phyloP scores from a whole-genome alignment of 1,140 invertebrate species.

The Tigriopus japonicus region DNA sequence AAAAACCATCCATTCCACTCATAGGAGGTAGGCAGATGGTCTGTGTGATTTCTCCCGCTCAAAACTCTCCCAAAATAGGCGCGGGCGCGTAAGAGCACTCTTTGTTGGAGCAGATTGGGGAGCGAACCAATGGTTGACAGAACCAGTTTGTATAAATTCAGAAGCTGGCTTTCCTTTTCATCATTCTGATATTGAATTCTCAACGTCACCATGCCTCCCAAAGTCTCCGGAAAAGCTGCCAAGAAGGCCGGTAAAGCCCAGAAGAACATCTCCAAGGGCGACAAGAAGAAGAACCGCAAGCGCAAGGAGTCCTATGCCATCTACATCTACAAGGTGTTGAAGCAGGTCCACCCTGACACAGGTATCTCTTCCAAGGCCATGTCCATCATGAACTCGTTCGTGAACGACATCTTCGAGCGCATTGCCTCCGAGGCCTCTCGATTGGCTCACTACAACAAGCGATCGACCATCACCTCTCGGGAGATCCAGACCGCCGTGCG shows the following conservation, averaged over 20 bases:
- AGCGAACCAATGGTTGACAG: background rate
- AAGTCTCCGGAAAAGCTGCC: slow-evolving; percentile 21
- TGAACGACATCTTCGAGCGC: slow-evolving; percentile 44
- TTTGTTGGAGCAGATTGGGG: background rate
- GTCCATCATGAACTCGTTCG: slow-evolving; percentile 36
- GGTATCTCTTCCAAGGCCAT: slow-evolving; percentile 39
- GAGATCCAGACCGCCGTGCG: slow-evolving; percentile 42
- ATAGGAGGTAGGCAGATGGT: too few relatives aligned
- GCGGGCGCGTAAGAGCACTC: background rate
- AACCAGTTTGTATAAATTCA: background rate
- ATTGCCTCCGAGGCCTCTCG: slow-evolving; percentile 45
- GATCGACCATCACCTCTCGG: slow-evolving; percentile 35
- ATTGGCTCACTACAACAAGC: slow-evolving; percentile 48
- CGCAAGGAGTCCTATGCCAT: slow-evolving; percentile 46
- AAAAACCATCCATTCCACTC: too few relatives aligned
- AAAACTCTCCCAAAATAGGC: too few relatives aligned
- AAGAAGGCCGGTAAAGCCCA: slow-evolving; percentile 24
- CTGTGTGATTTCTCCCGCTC: too few relatives aligned
- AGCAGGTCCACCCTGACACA: slow-evolving; percentile 47
- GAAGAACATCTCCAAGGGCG: slow-evolving; percentile 22
- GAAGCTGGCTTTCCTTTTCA: background rate
- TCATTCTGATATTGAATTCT: background rate
- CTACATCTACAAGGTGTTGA: slow-evolving; percentile 49
- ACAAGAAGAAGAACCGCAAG: slow-evolving; percentile 30
- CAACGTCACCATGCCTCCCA: slow-evolving; percentile 20